phyloP scores from a whole-genome alignment of 2,113 vertebrate species.

The Sula dactylatra region DNA sequence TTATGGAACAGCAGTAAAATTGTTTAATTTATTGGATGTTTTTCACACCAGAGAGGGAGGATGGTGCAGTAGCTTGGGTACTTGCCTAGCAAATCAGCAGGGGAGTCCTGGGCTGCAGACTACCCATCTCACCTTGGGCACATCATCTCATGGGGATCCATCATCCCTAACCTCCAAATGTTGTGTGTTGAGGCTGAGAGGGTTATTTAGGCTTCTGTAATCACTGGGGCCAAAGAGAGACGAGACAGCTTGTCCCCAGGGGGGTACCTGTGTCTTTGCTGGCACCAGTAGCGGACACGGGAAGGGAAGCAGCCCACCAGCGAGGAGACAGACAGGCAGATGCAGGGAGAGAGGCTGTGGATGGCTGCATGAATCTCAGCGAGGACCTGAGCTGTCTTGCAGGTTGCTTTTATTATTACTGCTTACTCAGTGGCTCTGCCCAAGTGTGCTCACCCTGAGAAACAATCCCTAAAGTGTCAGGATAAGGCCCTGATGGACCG shows the following conservation, averaged over 20 bases:
- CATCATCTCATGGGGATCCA: fast-evolving
- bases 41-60: neutral
- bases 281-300: neutral
- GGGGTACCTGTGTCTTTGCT: neutral
- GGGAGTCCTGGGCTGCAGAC: neutral
- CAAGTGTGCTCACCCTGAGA: neutral
- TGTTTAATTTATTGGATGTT: slow-evolving; percentile 15
- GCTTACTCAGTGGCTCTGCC: neutral
- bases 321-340: neutral
- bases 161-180: neutral
- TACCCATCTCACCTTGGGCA: neutral
- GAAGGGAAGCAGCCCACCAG: neutral
- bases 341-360: neutral
- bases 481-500: neutral
- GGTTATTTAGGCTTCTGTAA: neutral
- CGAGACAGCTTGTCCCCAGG: fast-evolving
- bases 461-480: neutral
- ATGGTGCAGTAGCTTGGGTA: neutral
- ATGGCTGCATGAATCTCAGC: neutral
- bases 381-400: neutral
- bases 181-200: neutral
- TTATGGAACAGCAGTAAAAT: slow-evolving; percentile 53
- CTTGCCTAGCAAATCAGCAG: neutral
- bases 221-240: neutral
- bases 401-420: neutral